These are phyloP conservation scores for Remorina albescens DNA, from an alignment of 2,797 vertebrate species.

Conservation along the genomic window DNA sequence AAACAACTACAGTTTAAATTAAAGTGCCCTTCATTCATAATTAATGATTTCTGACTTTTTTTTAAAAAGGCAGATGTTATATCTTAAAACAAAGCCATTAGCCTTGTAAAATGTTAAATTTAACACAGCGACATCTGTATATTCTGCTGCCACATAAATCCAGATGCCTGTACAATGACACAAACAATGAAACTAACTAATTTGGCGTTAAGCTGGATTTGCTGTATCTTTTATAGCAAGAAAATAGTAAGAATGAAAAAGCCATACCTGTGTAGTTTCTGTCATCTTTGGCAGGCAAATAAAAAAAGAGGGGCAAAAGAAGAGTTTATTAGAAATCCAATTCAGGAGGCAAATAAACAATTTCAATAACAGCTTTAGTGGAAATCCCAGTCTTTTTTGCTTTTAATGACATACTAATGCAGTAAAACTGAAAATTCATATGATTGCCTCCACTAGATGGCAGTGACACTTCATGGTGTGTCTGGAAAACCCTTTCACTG, in stretches of 20 bases:
- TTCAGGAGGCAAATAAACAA: neutral
- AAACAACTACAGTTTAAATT: neutral
- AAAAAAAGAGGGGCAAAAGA: conserved; percentile 29
- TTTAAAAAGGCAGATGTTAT: neutral
- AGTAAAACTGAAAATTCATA: conserved; percentile 4
- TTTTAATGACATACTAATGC: conserved; percentile 7
- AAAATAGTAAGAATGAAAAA: neutral
- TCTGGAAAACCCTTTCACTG: neutral
- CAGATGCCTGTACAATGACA: neutral
- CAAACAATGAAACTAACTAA: neutral
- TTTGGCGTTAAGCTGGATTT: neutral
- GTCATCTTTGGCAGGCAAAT: conserved; percentile 75
- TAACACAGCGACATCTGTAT: neutral
- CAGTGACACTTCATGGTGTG: conserved; percentile 21
- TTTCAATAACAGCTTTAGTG: neutral
- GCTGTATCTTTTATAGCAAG: neutral
- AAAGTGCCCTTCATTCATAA: neutral
- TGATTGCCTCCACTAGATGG: conserved; percentile 63
- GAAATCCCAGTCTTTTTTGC: neutral
- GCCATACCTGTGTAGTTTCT: conserved; percentile 85
- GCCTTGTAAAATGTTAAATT: too few species aligned
- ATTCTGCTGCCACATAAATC: neutral
- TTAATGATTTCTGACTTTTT: too few species aligned
- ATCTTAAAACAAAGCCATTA: neutral
- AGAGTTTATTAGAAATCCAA: conserved; percentile 21